phyloP scores from a whole-genome alignment of 2,113 vertebrate genomes.

The Dermatemys mawii region DNA sequence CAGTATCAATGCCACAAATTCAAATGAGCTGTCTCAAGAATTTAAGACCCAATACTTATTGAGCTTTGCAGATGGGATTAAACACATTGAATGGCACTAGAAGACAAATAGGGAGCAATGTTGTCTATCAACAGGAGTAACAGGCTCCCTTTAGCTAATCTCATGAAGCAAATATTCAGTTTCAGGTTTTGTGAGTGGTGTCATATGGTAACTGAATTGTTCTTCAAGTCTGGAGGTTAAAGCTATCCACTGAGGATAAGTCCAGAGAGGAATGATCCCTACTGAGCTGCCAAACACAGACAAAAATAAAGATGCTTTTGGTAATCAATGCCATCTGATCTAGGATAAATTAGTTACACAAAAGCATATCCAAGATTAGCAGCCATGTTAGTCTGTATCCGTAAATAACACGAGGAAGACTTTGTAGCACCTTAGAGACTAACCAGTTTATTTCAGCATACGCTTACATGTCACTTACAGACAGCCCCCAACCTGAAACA shows the following conservation, averaged over 20 bases:
- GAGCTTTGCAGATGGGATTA: not conserved
- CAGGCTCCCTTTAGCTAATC: not conserved
- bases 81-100: not conserved
- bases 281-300: not conserved
- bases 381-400: no score
- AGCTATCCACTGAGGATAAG: not conserved
- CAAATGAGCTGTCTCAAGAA: not conserved
- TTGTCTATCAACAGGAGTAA: not conserved
- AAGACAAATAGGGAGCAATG: not conserved
- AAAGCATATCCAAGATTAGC: no score
- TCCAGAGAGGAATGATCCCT: not conserved
- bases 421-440: no score
- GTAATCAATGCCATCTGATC: not conserved
- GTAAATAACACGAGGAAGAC: no score
- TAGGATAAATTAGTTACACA: not conserved
- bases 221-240: not conserved
- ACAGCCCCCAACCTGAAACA: no score
- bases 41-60: not conserved
- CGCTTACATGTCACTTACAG: no score
- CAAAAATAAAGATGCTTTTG: not conserved
- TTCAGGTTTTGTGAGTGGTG: not conserved
- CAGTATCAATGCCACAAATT: not conserved
- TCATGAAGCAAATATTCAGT: not conserved
- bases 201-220: not conserved
- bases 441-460: no score